phyloP scores from a whole-genome alignment of 2,888 invertebrate genomes.

The Thysanoteuthis rhombus region DNA sequence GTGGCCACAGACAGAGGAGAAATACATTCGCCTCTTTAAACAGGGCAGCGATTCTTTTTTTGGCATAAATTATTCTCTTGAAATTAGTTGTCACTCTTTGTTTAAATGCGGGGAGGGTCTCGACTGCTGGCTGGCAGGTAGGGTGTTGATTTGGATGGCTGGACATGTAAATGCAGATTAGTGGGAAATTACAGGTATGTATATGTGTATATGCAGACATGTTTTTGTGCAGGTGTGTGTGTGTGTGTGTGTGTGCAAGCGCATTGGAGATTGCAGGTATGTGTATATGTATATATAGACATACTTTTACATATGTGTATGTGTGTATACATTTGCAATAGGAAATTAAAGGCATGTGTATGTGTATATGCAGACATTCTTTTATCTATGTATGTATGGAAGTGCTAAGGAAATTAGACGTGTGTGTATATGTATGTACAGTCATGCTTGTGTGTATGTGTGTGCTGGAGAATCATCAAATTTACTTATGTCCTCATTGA shows the following conservation, averaged over 20 bases:
- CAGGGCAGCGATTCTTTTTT: neutral
- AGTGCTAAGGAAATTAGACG: too few species aligned
- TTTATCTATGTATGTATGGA: too few species aligned
- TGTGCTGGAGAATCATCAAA: neutral
- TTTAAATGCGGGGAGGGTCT: neutral
- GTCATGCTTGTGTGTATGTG: neutral
- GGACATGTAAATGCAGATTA: neutral
- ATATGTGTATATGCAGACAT: neutral
- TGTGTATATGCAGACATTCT: neutral
- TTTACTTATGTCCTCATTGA: neutral
- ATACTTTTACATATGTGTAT: neutral
- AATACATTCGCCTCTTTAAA: neutral
- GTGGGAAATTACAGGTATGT: neutral
- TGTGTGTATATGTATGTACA: neutral
- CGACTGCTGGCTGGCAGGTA: neutral
- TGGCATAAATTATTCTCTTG: neutral
- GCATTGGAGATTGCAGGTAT: neutral
- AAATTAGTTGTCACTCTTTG: neutral
- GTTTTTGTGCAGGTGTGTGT: neutral
- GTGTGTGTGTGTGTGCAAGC: neutral
- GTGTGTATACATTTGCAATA: too few species aligned
- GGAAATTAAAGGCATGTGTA: neutral
- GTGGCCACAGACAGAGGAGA: too few species aligned
- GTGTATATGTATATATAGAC: neutral
- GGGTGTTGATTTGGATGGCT: neutral